phyloP scores from a whole-genome alignment of 2,113 vertebrate species.

The Cololabis saira region DNA sequence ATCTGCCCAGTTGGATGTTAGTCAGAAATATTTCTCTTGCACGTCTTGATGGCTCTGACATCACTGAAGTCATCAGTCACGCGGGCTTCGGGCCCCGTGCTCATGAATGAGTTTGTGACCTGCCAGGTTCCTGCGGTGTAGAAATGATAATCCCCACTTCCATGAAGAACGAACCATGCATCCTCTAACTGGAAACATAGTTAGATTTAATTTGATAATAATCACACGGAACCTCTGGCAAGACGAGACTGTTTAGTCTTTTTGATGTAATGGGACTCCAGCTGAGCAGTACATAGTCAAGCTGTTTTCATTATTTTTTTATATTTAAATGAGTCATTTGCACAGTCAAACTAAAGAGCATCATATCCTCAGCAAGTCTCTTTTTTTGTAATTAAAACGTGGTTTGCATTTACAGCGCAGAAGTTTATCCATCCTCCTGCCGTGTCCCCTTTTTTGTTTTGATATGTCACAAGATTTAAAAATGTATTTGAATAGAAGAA shows the following conservation, averaged over 20 bases:
- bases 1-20: conserved; percentile 33
- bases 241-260: not conserved
- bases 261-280: no score
- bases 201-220: not conserved
- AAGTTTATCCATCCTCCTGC: conserved; percentile 20
- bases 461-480: conserved; percentile 20
- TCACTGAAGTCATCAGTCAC: conserved; percentile 45
- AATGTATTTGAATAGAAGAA: conserved; percentile 3
- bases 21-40: conserved; percentile 35
- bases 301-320: not conserved
- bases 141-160: conserved; percentile 19
- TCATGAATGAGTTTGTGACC: conserved; percentile 23
- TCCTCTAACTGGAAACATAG: conserved; percentile 22
- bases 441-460: conserved; percentile 17
- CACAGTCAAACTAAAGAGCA: conserved; percentile 7
- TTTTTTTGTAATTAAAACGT: conserved; percentile 24
- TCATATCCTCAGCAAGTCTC: conserved; percentile 3
- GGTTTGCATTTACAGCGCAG: conserved; percentile 20
- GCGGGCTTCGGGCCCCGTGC: conserved; percentile 20
- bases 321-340: not conserved
- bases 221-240: conserved; percentile 1
- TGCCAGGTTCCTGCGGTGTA: conserved; percentile 28
- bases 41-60: conserved; percentile 22
- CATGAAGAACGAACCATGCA: conserved; percentile 4
- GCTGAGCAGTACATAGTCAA: not conserved